Conservation (phyloP, 2,888 invertebrate genomes). For the Rotaria macrura region DNA sequence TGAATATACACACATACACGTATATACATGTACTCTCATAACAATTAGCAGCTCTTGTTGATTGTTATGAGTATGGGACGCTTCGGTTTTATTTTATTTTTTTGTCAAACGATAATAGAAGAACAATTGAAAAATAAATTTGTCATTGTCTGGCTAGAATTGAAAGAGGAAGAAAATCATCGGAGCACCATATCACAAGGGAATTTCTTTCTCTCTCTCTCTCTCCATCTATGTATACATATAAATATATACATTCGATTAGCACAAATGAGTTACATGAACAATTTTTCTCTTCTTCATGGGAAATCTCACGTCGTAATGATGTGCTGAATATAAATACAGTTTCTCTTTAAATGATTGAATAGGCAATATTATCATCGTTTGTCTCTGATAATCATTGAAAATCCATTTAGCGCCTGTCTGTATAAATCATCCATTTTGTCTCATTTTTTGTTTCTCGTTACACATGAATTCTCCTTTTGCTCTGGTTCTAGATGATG, state of each 20-base stretch:
- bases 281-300: neutral
- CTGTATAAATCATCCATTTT: neutral
- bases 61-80: neutral
- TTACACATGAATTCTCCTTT: neutral
- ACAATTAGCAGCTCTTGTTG: neutral
- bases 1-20: neutral
- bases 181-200: neutral
- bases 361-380: neutral
- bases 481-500: neutral
- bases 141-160: neutral
- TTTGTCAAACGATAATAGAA: neutral
- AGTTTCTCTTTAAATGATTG: neutral
- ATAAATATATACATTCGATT: neutral
- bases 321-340: neutral
- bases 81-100: neutral
- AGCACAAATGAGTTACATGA: neutral
- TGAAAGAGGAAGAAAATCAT: neutral
- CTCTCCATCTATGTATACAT: too few relatives aligned
- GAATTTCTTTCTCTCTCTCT: too few relatives aligned
- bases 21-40: neutral
- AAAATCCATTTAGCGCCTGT: slow-evolving; percentile 12
- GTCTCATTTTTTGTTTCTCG: neutral
- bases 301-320: neutral
- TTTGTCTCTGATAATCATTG: neutral
- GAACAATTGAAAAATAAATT: neutral